Conservation (phyloP, 2,797 vertebrate genomes). For the Halcyon leucocephala region DNA sequence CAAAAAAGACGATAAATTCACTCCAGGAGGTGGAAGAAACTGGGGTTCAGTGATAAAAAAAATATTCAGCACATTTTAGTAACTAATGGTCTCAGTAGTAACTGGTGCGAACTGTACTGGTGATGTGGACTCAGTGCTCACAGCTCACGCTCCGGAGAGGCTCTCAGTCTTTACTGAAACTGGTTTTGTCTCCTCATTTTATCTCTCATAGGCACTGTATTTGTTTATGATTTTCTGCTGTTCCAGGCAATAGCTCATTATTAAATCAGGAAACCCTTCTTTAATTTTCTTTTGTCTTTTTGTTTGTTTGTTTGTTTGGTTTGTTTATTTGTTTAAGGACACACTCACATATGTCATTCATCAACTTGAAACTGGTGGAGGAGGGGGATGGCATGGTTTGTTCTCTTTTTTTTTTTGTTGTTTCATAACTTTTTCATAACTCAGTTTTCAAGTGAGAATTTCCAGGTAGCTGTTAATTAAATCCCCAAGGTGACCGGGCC, state of each 20-base stretch:
- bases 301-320: background rate
- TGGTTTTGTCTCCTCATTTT: background rate
- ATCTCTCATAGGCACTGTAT: background rate
- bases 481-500: background rate
- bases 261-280: constrained; percentile 39
- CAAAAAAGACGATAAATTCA: background rate
- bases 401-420: background rate
- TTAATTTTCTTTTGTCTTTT: background rate
- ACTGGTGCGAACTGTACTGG: background rate
- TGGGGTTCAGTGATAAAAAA: background rate
- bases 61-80: background rate
- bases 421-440: background rate
- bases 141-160: background rate
- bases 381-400: background rate
- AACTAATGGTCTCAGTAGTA: background rate
- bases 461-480: background rate
- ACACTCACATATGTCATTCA: background rate
- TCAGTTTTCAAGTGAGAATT: background rate
- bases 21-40: background rate
- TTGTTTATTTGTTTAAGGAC: background rate
- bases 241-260: constrained; percentile 24
- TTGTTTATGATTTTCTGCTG: constrained; percentile 21
- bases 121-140: background rate
- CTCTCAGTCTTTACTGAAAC: background rate
- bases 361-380: background rate